These are phyloP conservation scores for Characodon lateralis DNA, from an alignment of 2,797 vertebrate genomes.

Conservation along the genomic window DNA sequence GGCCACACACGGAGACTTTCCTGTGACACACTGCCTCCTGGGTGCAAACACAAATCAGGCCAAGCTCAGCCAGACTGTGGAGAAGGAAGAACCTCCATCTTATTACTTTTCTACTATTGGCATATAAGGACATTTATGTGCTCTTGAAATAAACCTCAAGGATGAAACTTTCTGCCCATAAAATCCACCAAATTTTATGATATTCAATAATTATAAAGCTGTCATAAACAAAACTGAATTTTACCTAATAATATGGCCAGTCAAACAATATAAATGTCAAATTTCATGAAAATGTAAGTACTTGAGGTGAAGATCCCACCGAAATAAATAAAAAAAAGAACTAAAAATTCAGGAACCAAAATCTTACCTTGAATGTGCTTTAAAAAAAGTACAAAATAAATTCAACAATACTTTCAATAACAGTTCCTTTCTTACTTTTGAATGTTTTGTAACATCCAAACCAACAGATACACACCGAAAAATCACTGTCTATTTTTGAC, in stretches of 20 bases:
- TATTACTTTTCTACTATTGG: slow-evolving; percentile 50
- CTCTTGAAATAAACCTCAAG: slow-evolving; percentile 39
- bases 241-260: slow-evolving; percentile 31
- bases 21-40: slow-evolving; percentile 61
- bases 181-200: slow-evolving; percentile 49
- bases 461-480: too few species aligned
- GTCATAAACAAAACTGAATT: slow-evolving; percentile 26
- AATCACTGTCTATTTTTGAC: too few species aligned
- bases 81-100: slow-evolving; percentile 37
- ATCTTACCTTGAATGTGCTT: background rate
- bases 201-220: slow-evolving; percentile 2
- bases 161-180: slow-evolving; percentile 35
- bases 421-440: too few species aligned
- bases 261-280: slow-evolving; percentile 9
- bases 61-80: slow-evolving; percentile 44
- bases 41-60: slow-evolving; percentile 63
- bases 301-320: background rate
- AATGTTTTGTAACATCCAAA: too few species aligned
- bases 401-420: too few species aligned
- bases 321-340: background rate
- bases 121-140: slow-evolving; percentile 54
- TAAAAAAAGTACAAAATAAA: too few species aligned
- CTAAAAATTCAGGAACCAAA: background rate
- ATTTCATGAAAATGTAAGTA: slow-evolving; percentile 19
- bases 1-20: slow-evolving; percentile 80